Evolutionary conservation across 2,888 invertebrate species (phyloP), one percentile per base, ranked within the genome.

Genomic region (Ophraella communa): DNA sequence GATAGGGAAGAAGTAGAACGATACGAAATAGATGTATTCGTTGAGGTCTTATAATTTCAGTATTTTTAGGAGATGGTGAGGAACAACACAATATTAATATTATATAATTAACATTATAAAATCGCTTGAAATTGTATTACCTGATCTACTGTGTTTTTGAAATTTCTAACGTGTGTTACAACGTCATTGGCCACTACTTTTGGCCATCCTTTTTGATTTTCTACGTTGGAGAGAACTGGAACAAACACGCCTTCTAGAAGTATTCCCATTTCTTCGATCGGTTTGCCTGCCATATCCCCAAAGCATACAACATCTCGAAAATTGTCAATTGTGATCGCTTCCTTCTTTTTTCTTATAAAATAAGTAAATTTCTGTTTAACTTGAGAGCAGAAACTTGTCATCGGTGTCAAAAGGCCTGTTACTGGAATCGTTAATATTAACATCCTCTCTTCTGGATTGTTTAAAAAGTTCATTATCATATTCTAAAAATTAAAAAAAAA

Each of bases 141-240:
- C 86, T 92, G 89, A 74, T 89, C 89, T 76, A 93, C 87, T 57
- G 87, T 84, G 77, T 88, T 91, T 69, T 89, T 87, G 68, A 93
- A 84, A 5, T 88, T 86, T 68, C 89, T 87, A 0, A 91, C 85
- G 76, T 92, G 91, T 24, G 85, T 85, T 69, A 86, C 87, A 77
- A 93, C 89, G 76, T 93, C 93, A 64, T 88, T 87, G 4, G 86
- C 84, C 3, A 92, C 88, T 10, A 91, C 87, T 67, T 86, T 85
- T 0, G 93, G 92, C 93, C 93, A 93, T 2, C 88, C 88, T 21
- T 77, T 82, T 74, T 90, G 90, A 80, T 92, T 92, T 35, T 84
- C 85, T 0, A 87, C 85, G 79, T 91, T 92, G 44, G 89, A 88
- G 3, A 93, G 81, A 39, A 93, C 77, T 0, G 93, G 93, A 5